Evolutionary conservation across 1,140 invertebrate species (phyloP).

Genomic region (Ostrea denselamellosa): DNA sequence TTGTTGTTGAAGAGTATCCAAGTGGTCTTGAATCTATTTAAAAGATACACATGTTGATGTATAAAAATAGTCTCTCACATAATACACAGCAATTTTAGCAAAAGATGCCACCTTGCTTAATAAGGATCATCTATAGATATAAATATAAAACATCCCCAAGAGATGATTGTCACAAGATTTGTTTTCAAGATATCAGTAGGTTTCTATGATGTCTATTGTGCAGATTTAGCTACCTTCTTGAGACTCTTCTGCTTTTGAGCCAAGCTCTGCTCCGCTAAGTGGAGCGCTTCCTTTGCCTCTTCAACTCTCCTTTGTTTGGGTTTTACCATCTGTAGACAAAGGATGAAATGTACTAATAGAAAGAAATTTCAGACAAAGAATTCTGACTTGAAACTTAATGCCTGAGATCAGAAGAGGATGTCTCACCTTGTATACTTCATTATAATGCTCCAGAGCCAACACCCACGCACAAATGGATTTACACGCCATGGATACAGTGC

Average conservation of each 20-base stretch:
- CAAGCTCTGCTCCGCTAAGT: slow-evolving; percentile 73
- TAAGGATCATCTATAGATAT: too few species aligned
- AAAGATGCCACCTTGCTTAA: too few species aligned
- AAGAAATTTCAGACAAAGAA: not conserved
- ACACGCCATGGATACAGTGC: slow-evolving; percentile 76
- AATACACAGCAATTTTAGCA: too few species aligned
- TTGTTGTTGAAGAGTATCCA: slow-evolving; percentile 76
- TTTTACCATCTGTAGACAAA: slow-evolving; percentile 74
- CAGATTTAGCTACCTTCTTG: slow-evolving; percentile 65
- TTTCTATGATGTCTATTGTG: not conserved
- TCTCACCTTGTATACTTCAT: slow-evolving; percentile 77
- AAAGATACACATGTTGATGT: not conserved
- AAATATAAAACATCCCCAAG: too few species aligned
- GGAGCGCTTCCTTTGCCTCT: slow-evolving; percentile 76
- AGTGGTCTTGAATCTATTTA: slow-evolving; percentile 75
- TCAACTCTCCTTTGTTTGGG: slow-evolving; percentile 77
- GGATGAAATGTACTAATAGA: not conserved
- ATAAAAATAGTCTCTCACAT: not conserved
- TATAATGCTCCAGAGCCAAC: slow-evolving; percentile 77
- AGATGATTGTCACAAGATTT: too few species aligned
- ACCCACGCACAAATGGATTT: slow-evolving; percentile 78
- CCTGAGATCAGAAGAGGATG: not conserved
- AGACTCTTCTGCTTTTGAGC: slow-evolving; percentile 75
- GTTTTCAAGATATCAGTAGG: not conserved
- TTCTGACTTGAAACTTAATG: not conserved